A percentile compares a stretch with the other conserved stretches of the same genome.
These are phyloP conservation scores for Hydrotaea cyrtoneurina DNA, from an alignment of 2,888 invertebrate genomes.

Conservation along the genomic window DNA sequence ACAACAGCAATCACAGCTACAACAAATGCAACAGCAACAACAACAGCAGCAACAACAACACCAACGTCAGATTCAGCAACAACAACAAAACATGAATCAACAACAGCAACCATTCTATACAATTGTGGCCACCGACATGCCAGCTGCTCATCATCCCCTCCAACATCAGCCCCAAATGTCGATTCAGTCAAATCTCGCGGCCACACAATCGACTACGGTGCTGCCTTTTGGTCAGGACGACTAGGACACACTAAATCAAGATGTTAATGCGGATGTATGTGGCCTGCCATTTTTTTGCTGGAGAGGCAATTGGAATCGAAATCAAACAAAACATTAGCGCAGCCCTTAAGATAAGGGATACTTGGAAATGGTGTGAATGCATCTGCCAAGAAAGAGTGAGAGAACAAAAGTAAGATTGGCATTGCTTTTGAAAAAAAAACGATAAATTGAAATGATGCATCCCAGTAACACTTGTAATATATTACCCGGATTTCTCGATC, in stretches of 20 bases:
- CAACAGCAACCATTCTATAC: not conserved
- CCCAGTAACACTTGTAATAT: too few relatives aligned
- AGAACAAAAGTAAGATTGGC: too few relatives aligned
- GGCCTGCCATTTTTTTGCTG: slow-evolving; percentile 27
- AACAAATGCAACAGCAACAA: slow-evolving; percentile 43
- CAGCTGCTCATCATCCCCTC: not conserved
- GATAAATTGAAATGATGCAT: too few relatives aligned
- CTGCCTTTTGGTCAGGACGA: slow-evolving; percentile 24
- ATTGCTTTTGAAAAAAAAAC: too few relatives aligned
- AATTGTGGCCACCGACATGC: not conserved
- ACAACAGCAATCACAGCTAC: slow-evolving; percentile 3
- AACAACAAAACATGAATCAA: not conserved
- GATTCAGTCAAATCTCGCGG: not conserved
- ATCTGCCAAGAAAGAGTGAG: too few relatives aligned
- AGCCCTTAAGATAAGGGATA: not conserved
- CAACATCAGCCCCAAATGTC: not conserved
- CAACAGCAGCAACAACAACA: not conserved
- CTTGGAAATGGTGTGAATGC: too few relatives aligned
- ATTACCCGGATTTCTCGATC: too few relatives aligned
- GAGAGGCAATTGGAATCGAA: slow-evolving; percentile 25
- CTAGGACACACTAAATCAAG: slow-evolving; percentile 26
- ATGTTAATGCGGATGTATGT: slow-evolving; percentile 39
- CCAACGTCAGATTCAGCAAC: not conserved
- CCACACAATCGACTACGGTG: not conserved
- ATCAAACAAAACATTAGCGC: not conserved